These are phyloP conservation scores for Chlamydotis undulata DNA, from an alignment of 2,113 vertebrate genomes.

Conservation along the genomic window DNA sequence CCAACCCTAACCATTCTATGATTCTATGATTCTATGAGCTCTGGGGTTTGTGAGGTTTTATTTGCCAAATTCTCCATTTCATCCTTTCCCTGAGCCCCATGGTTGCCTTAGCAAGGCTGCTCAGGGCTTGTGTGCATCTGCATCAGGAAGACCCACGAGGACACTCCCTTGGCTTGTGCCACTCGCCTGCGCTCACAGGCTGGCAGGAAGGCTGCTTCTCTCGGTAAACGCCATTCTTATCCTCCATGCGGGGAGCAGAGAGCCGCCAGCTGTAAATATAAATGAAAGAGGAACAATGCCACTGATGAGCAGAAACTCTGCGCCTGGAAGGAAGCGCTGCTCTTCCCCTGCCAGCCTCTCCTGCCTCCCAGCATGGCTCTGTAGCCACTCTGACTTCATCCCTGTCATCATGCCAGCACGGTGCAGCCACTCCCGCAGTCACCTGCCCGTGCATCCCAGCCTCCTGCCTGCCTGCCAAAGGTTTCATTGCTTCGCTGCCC, in stretches of 20 bases:
- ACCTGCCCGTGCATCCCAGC: neutral
- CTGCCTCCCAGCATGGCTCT: neutral
- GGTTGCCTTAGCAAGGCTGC: neutral
- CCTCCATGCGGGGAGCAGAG: neutral
- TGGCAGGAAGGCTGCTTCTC: neutral
- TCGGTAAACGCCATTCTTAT: neutral
- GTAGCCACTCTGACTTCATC: neutral
- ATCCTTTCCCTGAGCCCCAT: neutral
- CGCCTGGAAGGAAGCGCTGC: neutral
- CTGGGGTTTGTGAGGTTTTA: neutral
- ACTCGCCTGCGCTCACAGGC: neutral
- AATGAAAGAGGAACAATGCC: constrained; percentile 28
- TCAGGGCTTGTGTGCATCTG: neutral
- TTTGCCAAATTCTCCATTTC: neutral
- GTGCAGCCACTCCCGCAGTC: neutral
- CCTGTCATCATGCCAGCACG: neutral
- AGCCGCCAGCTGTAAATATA: constrained; percentile 40
- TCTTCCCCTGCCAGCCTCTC: neutral
- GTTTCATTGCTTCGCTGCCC: neutral
- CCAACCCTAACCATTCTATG: too few species aligned
- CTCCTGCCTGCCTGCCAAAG: neutral
- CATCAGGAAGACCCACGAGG: neutral
- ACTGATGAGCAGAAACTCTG: constrained; percentile 27
- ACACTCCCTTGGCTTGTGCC: neutral
- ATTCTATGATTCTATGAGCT: too few species aligned